A percentile compares a stretch with the other conserved stretches of the same genome.
These are phyloP conservation scores for Dioctria linearis DNA, from an alignment of 2,888 invertebrate species.

Conservation along the genomic window DNA sequence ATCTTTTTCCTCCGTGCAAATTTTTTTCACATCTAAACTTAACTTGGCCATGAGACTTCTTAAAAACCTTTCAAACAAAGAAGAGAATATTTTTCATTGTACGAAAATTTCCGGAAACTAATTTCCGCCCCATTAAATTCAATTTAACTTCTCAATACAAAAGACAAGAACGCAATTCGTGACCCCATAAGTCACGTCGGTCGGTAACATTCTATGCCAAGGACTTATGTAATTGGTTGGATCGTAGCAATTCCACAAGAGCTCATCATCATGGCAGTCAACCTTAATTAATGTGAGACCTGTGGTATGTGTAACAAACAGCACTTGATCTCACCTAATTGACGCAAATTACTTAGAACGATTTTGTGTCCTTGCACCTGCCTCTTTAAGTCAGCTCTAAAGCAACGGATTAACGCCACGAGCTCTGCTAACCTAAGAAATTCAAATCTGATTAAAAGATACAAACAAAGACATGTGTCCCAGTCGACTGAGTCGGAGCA, in stretches of 20 bases:
- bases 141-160: conserved; percentile 18
- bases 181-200: conserved; percentile 14
- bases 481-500: no score
- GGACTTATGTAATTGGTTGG: neutral
- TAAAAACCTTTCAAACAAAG: no score
- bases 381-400: neutral
- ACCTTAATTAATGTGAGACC: conserved; percentile 12
- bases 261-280: conserved; percentile 40
- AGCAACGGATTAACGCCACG: conserved; percentile 14
- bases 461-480: neutral
- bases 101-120: conserved; percentile 3
- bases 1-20: no score
- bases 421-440: neutral
- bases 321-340: conserved; percentile 39
- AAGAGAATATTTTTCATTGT: neutral
- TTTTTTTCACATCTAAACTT: no score
- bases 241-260: conserved; percentile 32
- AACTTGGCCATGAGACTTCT: no score
- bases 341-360: conserved; percentile 28
- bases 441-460: conserved; percentile 16
- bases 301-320: neutral
- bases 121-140: conserved; percentile 41
- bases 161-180: conserved; percentile 1
- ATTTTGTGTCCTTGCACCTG: conserved; percentile 19
- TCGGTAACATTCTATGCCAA: conserved; percentile 29